Base-by-base conservation (phyloP, 1,140 invertebrate species). In the Bombus confusus region DNA sequence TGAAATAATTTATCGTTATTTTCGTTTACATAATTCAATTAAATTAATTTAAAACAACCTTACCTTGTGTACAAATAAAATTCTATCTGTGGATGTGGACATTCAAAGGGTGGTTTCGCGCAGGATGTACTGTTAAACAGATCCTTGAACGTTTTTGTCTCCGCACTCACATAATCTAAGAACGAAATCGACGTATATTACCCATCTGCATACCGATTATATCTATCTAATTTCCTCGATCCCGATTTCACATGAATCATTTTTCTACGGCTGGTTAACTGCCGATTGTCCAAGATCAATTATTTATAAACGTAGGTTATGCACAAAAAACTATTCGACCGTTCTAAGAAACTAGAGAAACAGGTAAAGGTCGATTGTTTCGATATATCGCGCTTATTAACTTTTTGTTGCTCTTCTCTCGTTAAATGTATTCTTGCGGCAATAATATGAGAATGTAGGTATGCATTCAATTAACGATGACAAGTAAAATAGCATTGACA, bases 11-110 rank as follows among this genome's bases (percentile, higher is more conserved):
- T 52, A 2, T 22, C 47, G 18, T 52, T 0, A 52, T 22, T 52
- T 52, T 52, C 18, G 1, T 52, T 52, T 8, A 22, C 47, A 22
- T 22, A 22, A 22, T 62, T 34, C 10, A 39, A 41, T 62, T 25
- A 13, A 31, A 68, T 77, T 57, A 86, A 74, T 59, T 25, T 75
- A n/a, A 84, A 83, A 80, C 47, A 64, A 72, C 78, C 93, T 93
- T 94, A 97, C 97, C 97, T 97, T 1, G 98, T 98, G 87, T 98
- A 98, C n/a, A 98, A 93, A 95, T 96, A 98, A 93, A 97, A 98
- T 88, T 98, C 96, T 88, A 98, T 98, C 92, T 97, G 96, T 9
- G 97, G 97, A 95, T 98, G 97, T 3, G 98, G 97, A 95, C 97
- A 98, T 77, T 95, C 96, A 93, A 96, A 98, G 0, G 97, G 98